Conservation (phyloP, 1,140 invertebrate genomes). For the Drosophila nasuta region DNA sequence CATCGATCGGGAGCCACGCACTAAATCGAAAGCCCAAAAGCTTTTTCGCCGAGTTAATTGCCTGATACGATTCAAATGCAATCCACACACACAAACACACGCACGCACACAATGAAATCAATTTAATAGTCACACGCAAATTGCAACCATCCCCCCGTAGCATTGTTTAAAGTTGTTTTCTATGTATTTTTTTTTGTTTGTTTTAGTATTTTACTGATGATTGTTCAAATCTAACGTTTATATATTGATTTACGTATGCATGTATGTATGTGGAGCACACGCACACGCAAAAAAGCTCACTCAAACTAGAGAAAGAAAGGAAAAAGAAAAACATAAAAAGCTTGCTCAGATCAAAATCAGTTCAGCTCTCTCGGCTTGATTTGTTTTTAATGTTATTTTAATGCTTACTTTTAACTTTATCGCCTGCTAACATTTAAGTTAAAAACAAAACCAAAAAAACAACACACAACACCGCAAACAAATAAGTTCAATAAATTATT, state of each 20-base stretch:
- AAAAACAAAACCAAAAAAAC: conserved; percentile 12
- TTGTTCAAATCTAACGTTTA: conserved; percentile 18
- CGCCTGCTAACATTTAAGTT: conserved; percentile 67
- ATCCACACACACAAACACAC: conserved; percentile 9
- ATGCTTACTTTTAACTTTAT: conserved; percentile 75
- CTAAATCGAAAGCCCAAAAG: conserved; percentile 27
- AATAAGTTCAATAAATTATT: conserved; percentile 78
- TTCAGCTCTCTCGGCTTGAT: conserved; percentile 40
- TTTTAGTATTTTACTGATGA: conserved; percentile 8
- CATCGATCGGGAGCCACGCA: conserved; percentile 87
- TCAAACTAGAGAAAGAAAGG: too few species aligned
- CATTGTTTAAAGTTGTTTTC: conserved; percentile 34
- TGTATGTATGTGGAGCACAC: background rate
- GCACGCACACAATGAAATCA: conserved; percentile 10
- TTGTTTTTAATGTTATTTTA: conserved; percentile 78
- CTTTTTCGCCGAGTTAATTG: conserved; percentile 13
- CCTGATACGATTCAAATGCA: conserved; percentile 27
- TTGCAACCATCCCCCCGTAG: conserved; percentile 7
- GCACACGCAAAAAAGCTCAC: background rate
- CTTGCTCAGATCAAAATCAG: conserved; percentile 20
- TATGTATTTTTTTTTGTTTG: conserved; percentile 25
- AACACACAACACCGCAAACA: conserved; percentile 40
- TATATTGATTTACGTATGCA: background rate
- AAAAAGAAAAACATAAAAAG: background rate
- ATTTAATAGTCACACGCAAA: conserved; percentile 33